phyloP scores from a whole-genome alignment of 2,113 vertebrate genomes.

The Nothocercus nigrocapillus region DNA sequence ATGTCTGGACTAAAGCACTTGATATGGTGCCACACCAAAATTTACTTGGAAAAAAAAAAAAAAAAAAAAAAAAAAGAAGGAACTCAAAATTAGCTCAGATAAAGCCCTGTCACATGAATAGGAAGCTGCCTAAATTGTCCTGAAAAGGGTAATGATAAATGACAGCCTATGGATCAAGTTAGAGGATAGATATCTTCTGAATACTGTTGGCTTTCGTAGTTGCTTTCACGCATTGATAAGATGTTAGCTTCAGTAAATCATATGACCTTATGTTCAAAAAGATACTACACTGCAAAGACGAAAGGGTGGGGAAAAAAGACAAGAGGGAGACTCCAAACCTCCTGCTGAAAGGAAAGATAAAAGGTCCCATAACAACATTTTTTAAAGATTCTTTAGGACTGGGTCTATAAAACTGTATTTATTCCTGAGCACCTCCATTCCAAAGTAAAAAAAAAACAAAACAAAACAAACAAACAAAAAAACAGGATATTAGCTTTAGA shows the following conservation, averaged over 20 bases:
- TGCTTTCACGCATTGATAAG: neutral
- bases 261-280: neutral
- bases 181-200: neutral
- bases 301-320: neutral
- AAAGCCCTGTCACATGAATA: rapidly evolving
- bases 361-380: neutral
- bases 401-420: neutral
- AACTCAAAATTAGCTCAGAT: neutral
- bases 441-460: neutral
- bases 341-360: neutral
- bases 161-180: neutral
- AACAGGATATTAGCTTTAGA: neutral
- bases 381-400: neutral
- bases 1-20: neutral
- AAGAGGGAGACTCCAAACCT: neutral
- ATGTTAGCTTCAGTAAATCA: neutral
- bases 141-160: neutral
- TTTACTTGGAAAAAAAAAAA: neutral
- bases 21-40: neutral
- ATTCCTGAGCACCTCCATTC: neutral
- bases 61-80: neutral
- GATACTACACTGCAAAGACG: neutral
- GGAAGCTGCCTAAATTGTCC: neutral
- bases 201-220: neutral
- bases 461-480: neutral